A percentile compares a stretch with the other conserved stretches of the same genome.
phyloP scores from a whole-genome alignment of 2,797 vertebrate species.

The Coracias cyanogaster region DNA sequence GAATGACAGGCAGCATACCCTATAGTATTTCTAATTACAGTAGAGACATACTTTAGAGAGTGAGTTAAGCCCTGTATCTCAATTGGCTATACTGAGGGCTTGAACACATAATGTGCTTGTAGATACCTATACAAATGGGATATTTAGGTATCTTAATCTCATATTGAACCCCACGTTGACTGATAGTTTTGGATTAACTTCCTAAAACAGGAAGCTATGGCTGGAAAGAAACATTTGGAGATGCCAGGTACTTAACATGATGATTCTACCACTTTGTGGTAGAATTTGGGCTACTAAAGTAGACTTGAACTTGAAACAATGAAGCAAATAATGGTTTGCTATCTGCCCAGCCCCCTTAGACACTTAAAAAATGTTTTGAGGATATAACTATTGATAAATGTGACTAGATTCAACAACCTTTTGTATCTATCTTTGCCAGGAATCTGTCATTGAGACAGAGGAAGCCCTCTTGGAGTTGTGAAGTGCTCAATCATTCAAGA shows the following conservation, averaged over 20 bases:
- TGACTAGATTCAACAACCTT: background rate
- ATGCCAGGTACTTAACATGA: too few species aligned
- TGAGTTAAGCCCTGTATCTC: background rate
- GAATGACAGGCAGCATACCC: background rate
- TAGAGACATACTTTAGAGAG: background rate
- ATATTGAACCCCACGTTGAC: background rate
- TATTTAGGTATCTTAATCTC: background rate
- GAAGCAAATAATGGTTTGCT: background rate
- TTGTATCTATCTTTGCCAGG: background rate
- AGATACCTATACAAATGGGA: background rate
- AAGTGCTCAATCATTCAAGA: background rate
- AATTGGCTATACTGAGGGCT: background rate
- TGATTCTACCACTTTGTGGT: background rate
- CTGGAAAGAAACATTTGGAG: background rate
- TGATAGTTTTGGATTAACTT: background rate
- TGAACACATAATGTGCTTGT: background rate
- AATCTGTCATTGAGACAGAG: background rate
- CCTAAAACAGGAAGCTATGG: background rate
- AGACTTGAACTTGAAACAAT: background rate
- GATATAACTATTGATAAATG: background rate
- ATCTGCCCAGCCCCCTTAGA: background rate
- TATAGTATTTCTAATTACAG: fast-evolving
- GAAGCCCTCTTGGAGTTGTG: background rate
- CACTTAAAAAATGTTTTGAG: background rate
- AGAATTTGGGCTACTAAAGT: background rate